These are phyloP conservation scores for Pituophis catenifer DNA, from an alignment of 2,113 vertebrate genomes.

Conservation along the genomic window DNA sequence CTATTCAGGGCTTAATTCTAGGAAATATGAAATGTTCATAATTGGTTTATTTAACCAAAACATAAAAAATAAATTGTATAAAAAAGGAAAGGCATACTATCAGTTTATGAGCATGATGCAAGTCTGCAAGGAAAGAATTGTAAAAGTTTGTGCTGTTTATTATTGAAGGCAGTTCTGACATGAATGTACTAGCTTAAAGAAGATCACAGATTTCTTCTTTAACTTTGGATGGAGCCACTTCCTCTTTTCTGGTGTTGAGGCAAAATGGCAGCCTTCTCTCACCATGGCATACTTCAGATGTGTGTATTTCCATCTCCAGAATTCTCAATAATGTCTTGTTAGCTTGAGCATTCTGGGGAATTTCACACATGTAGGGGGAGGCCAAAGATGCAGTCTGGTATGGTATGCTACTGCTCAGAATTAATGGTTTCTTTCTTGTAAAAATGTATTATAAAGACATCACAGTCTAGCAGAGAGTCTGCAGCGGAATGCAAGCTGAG, in stretches of 20 bases:
- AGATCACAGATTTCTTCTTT: background rate
- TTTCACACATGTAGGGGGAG: background rate
- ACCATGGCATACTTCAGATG: background rate
- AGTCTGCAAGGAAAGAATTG: background rate
- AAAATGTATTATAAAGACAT: background rate
- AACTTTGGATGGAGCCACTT: background rate
- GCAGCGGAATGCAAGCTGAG: background rate
- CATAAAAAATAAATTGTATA: background rate
- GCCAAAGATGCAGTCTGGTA: background rate
- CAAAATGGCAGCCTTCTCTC: background rate
- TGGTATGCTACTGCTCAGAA: background rate
- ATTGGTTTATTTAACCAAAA: background rate
- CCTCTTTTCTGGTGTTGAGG: background rate
- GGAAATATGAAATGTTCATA: background rate
- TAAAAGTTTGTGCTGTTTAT: background rate
- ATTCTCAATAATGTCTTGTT: background rate
- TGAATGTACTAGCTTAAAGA: background rate
- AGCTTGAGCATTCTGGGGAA: background rate
- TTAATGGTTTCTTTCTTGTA: background rate
- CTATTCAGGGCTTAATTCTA: background rate
- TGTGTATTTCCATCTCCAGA: background rate
- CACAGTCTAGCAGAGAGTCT: background rate
- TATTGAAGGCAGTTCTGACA: background rate
- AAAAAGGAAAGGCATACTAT: background rate
- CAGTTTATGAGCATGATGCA: background rate